Evolutionary conservation across 1,140 invertebrate species (phyloP), one percentile per base, ranked within the genome.

Genomic region (Fopius arisanus): DNA sequence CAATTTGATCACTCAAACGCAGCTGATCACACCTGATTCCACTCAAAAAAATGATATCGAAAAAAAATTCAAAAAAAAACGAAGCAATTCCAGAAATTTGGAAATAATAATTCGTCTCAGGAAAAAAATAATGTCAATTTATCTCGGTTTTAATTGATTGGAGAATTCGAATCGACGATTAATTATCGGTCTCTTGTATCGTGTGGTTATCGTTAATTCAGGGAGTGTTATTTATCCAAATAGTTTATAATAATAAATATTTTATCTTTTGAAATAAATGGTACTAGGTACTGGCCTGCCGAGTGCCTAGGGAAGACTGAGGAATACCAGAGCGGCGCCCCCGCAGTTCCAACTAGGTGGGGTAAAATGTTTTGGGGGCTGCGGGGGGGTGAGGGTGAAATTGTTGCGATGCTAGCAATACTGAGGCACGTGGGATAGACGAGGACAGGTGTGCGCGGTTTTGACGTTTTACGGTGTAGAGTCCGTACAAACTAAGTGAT

Each of bases 301-400:
- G 82, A 84, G 83, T 84, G 84, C 85, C 84, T 83, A 80, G 79
- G 83, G 84, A 86, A 87, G 83, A 87, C 86, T 87, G 80, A 81
- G 78, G 70, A 28, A 51, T 73, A 74, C 73, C 33, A 73, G 79
- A 76, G 76, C 73, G 78, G 76, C 74, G 72, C 65, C 41, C 59
- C 73, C 67, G 40, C 21, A 70, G 59, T 65, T 26, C 4, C 14
- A 23, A n/a, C 10, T 28, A 19, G 54, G 23, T 73, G 14, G 70
- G 41, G 14, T 41, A 37, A 12, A n/a, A 6, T 41, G 14, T n/a
- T n/a, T n/a, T 21, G 71, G 14, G 31, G 29, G 54, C 9, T 19
- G 48, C 9, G 48, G 48, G 48, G 48, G 48, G 48, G 48, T 3
- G 48, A 21, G n/a, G 19, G n/a, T 12, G 26, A 19, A 51, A 51